Base-by-base conservation (phyloP, 2,797 vertebrate genomes). In the Sebastolobus alascanus region DNA sequence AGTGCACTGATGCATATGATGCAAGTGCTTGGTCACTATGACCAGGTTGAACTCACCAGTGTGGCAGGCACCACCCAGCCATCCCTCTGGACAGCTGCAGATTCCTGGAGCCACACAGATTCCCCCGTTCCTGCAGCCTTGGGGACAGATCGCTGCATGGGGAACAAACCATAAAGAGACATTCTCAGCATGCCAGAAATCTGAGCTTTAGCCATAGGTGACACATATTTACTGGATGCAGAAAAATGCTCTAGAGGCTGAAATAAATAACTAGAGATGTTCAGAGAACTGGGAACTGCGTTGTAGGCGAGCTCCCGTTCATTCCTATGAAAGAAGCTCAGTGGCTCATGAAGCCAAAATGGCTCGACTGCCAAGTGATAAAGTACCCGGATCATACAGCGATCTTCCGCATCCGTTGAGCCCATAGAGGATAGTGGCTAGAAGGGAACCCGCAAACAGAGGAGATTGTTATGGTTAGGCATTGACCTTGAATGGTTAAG, bases 51-150 rank as follows among this genome's bases (percentile, higher is more conserved):
- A 68, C 93, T 94, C 91, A 97, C 97, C 96, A 16, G 93, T 95
- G 80, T 97, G 96, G 82, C 96, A 97, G 50, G 96, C 96, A 13
- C 96, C 96, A 5, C 97, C 96, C 3, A 97, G 83, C 96, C 97
- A 97, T 79, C 96, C 97, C 55, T 96, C 96, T 2, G 86, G 94
- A 93, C 97, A 98, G 95, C 96, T 97, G 92, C 97, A 97, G 94
- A 97, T 96, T 93, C 96, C 97, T 75, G 96, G 97, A 84, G 96
- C 96, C 91, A 97, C 93, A 67, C 96, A 97, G 86, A 93, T 80
- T 20, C 96, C 96, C n/a, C 96, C 97, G 69, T 97, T 97, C 66
- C 89, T 93, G 64, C 97, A 98, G 84, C 96, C 96, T 82, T 97
- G 97, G 18, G 97, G 96, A 93, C 96, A 98, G 83, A 96, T 95